Evolutionary conservation across 2,113 vertebrate genomes (phyloP).

Genomic region (Petromus typicus): DNA sequence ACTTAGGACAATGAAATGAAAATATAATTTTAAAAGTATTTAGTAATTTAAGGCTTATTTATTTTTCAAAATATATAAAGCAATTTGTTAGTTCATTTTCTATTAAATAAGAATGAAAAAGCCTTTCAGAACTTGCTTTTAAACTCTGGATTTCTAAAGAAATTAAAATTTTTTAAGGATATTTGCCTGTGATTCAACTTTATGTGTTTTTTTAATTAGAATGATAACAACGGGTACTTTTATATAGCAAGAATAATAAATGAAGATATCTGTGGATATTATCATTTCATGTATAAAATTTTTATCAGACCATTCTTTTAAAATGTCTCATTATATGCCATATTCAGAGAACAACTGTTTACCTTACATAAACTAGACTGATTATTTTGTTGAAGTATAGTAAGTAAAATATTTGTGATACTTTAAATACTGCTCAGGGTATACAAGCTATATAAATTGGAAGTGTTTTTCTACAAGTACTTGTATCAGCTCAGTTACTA

Average conservation of each 20-base stretch:
- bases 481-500: neutral
- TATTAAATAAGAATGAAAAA: constrained; percentile 63
- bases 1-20: constrained; percentile 38
- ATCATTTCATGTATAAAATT: neutral
- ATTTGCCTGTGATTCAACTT: neutral
- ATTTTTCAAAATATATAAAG: constrained; percentile 34
- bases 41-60: constrained; percentile 50
- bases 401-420: neutral
- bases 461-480: neutral
- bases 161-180: neutral
- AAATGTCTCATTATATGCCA: neutral
- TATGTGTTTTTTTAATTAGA: neutral
- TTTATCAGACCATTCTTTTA: neutral
- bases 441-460: constrained; percentile 24
- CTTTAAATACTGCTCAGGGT: neutral
- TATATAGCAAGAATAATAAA: constrained; percentile 9
- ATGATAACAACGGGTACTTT: neutral
- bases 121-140: constrained; percentile 25
- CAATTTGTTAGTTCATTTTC: constrained; percentile 41
- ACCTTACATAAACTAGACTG: constrained; percentile 3
- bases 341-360: neutral
- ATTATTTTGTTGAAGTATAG: neutral
- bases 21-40: constrained; percentile 53
- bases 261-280: neutral
- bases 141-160: constrained; percentile 56